These are phyloP conservation scores for Tragopan temminckii DNA, from an alignment of 2,797 vertebrate genomes.

Conservation along the genomic window DNA sequence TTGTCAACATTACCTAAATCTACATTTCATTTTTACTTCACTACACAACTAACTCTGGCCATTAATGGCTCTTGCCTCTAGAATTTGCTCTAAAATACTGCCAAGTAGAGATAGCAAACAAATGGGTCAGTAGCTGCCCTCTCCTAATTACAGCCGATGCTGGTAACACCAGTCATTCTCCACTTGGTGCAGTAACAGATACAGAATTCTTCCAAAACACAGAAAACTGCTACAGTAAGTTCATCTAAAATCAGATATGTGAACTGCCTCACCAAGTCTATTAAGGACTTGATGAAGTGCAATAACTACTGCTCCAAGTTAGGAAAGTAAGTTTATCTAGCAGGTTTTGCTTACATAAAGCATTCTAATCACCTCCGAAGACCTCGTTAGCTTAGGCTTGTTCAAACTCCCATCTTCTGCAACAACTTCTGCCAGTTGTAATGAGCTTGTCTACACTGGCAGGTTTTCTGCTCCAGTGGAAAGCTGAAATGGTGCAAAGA, in stretches of 20 bases:
- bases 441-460: background rate
- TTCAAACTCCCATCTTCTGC: background rate
- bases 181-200: background rate
- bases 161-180: background rate
- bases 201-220: background rate
- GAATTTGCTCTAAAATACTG: background rate
- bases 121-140: background rate
- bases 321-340: background rate
- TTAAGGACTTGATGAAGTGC: background rate
- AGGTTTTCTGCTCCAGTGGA: background rate
- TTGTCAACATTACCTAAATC: background rate
- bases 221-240: background rate
- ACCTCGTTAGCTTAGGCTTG: background rate
- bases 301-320: background rate
- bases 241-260: background rate
- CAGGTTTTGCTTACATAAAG: background rate
- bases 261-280: background rate
- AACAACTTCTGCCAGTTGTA: background rate
- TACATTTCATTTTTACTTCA: background rate
- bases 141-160: background rate
- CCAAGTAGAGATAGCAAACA: background rate
- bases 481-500: background rate
- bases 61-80: background rate
- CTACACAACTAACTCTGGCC: background rate
- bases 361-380: background rate